Evolutionary conservation across 2,888 invertebrate species (phyloP).

Genomic region (Priocnemis perturbator): DNA sequence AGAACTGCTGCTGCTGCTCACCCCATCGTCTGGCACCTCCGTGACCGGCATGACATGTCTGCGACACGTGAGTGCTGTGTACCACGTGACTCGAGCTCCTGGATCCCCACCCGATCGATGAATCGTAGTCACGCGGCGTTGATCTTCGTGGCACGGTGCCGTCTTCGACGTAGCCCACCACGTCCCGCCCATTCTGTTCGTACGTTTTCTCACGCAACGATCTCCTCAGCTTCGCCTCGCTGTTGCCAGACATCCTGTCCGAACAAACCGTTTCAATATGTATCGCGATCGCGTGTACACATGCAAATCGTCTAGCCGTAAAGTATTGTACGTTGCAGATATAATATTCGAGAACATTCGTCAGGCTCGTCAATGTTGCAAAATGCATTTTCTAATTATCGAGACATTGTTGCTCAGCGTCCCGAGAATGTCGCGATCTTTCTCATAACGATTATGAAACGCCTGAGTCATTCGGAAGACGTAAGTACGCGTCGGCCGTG

Average conservation of each 20-base stretch:
- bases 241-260: conserved; percentile 28
- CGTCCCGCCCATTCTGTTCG: conserved; percentile 53
- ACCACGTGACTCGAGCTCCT: conserved; percentile 47
- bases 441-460: no score
- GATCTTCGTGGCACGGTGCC: conserved; percentile 59
- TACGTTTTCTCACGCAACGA: conserved; percentile 65
- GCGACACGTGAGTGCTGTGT: conserved; percentile 42
- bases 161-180: conserved; percentile 56
- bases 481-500: no score
- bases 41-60: conserved; percentile 52
- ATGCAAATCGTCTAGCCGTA: no score
- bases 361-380: no score
- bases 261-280: no score
- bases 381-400: no score
- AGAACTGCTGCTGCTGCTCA: conserved; percentile 81
- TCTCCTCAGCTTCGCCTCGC: conserved; percentile 63
- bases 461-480: no score
- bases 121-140: conserved; percentile 61
- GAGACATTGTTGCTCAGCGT: no score
- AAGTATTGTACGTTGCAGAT: no score
- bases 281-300: no score
- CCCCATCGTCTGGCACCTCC: conserved; percentile 58
- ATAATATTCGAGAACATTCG: no score
- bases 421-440: no score
- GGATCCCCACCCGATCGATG: conserved; percentile 50